These are phyloP conservation scores for Ptyas mucosa DNA, from an alignment of 2,113 vertebrate species.

Conservation along the genomic window DNA sequence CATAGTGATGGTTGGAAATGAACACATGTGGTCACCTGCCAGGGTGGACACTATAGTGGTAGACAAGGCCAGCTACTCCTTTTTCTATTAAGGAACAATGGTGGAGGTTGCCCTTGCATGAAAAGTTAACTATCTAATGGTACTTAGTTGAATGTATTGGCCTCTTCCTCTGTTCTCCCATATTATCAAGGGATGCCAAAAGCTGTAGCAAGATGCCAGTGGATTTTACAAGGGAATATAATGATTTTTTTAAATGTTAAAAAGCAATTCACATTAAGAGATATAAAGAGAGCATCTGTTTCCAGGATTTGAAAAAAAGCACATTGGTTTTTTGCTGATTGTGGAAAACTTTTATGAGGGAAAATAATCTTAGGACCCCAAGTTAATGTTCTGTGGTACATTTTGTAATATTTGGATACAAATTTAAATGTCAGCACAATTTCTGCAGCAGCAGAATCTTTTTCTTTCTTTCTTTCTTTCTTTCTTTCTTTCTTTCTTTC, in stretches of 20 bases:
- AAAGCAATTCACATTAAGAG: constrained; percentile 50
- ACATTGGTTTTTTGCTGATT: constrained; percentile 55
- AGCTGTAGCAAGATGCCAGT: neutral
- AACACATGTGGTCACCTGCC: neutral
- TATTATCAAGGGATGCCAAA: constrained; percentile 38
- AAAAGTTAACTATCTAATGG: constrained; percentile 34
- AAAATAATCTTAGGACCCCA: constrained; percentile 36
- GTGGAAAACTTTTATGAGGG: constrained; percentile 48
- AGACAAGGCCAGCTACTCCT: constrained; percentile 55
- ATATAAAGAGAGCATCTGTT: constrained; percentile 58
- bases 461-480: neutral
- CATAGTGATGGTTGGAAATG: neutral
- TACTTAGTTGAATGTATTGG: constrained; percentile 44
- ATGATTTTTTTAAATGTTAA: constrained; percentile 48
- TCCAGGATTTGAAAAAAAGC: constrained; percentile 49
- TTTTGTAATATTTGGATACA: neutral
- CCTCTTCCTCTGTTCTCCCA: constrained; percentile 54
- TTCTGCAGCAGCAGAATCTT: neutral
- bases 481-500: neutral
- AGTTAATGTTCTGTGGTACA: constrained; percentile 5
- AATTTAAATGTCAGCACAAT: neutral
- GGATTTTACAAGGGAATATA: constrained; percentile 36
- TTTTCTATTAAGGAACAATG: constrained; percentile 41
- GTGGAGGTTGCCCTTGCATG: constrained; percentile 34
- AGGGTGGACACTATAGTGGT: constrained; percentile 27